Evolutionary conservation across 1,140 invertebrate genomes (phyloP), one percentile per base, ranked within the genome.

Genomic region (Eumeta japonica): DNA sequence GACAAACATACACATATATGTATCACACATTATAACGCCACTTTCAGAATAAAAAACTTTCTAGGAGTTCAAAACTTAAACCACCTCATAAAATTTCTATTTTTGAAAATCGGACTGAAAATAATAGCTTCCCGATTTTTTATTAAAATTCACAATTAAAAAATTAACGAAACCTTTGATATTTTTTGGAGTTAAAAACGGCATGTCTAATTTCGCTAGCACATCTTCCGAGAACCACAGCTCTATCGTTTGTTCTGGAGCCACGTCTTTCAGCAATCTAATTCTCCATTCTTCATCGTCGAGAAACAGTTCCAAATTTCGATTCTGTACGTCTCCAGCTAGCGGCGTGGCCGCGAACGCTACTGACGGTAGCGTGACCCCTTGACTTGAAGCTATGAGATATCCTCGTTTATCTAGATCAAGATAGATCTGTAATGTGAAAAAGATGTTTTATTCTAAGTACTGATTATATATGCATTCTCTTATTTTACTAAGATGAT

Each of bases 171-270:
- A 28, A 92, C 90, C 88, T 81, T 82, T 79, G 46, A 94, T 92
- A 52, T 94, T 90, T 1, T 74, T 58, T 0, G 89, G 87, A 3
- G 82, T 85, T 3, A 96, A 75, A 55, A 91, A 89, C 0, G 90
- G 90, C 53, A 90, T 85, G 28, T 82, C 81, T 37, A 90, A 70
- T 14, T 10, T 83, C 71, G 83, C 79, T 0, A 91, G 73, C 20
- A 90, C 63, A 36, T 84, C 81, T 29, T 88, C 84, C 1, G 85
- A 83, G 58, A 93, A 92, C 93, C 93, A 96, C 42, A 92, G 75
- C 7, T 80, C 61, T 0, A 92, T 57, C 44, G 83, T 79, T 39
- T 90, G 56, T 18, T 63, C 58, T 2, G 44, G 35, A 0, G 46
- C 53, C 10, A 75, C 47, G 42, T 64, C 52, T 28, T 67, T 59